Evolutionary conservation across 1,140 invertebrate genomes (phyloP).

Genomic region (Paralvinella palmiformis): DNA sequence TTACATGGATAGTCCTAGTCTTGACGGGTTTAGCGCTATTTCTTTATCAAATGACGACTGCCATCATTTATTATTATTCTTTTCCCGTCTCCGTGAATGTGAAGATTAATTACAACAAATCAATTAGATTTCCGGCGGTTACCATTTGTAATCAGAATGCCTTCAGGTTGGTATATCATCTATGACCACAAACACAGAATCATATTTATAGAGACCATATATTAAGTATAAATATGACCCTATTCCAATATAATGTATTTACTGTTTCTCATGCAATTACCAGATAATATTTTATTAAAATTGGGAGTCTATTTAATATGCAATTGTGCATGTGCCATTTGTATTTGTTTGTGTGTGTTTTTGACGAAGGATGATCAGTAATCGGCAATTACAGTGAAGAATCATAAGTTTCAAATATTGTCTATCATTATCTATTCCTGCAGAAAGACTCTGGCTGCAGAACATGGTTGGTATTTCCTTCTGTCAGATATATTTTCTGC

Average conservation of each 20-base stretch:
- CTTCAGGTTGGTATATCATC: neutral
- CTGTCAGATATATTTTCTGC: no score
- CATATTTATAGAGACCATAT: neutral
- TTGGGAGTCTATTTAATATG: neutral
- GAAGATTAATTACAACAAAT: neutral
- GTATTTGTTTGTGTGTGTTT: neutral
- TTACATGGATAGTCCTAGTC: neutral
- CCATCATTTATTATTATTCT: neutral
- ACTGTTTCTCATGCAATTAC: neutral
- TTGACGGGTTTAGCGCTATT: neutral
- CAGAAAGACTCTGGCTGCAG: neutral
- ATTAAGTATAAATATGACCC: neutral
- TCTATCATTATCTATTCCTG: neutral
- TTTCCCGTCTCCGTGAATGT: neutral
- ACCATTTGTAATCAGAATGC: neutral
- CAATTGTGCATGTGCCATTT: neutral
- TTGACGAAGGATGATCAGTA: no score
- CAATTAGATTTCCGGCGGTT: neutral
- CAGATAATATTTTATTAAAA: neutral
- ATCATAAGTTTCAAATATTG: no score
- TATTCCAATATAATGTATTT: neutral
- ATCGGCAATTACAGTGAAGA: no score
- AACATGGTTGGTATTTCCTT: no score
- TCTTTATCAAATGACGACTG: neutral
- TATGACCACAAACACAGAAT: neutral